Percentiles rank a stretch among this genome's conserved stretches.
Evolutionary conservation across 92 coral and sea anemone species (phyloP).

Genomic region (Muricea muricata): DNA sequence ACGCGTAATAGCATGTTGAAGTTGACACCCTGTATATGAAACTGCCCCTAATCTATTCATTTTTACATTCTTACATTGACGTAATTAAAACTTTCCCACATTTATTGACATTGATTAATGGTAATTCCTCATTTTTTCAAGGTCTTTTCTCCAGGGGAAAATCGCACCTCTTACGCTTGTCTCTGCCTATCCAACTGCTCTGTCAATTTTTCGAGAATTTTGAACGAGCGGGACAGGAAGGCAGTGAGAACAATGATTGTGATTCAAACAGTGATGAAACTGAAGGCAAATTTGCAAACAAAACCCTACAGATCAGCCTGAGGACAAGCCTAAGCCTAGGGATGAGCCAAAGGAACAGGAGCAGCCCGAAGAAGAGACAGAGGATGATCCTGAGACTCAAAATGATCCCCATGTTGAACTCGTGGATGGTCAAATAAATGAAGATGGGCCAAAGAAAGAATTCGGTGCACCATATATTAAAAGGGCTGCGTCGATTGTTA

Average conservation of each 20-base stretch:
- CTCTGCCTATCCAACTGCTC: conserved; percentile 18
- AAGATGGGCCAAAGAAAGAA: background rate
- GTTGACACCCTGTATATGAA: too few species aligned
- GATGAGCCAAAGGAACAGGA: background rate
- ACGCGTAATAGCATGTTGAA: too few species aligned
- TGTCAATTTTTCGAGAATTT: background rate
- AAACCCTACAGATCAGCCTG: background rate
- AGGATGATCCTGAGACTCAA: background rate
- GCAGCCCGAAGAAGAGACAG: background rate
- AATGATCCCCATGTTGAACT: background rate
- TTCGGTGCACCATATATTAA: background rate
- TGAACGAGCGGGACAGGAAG: background rate
- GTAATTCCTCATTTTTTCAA: background rate
- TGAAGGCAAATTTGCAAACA: too few species aligned
- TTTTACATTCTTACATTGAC: too few species aligned
- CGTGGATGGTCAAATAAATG: background rate
- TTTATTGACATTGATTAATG: background rate
- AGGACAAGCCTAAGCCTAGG: background rate
- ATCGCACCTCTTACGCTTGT: conserved; percentile 28
- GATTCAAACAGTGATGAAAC: too few species aligned
- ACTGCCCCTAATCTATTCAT: too few species aligned
- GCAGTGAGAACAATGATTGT: background rate
- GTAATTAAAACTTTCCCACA: background rate
- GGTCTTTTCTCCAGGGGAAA: conserved; percentile 53
- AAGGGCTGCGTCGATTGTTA: conserved; percentile 20